Percentiles rank a stretch among this genome's conserved stretches.
phyloP scores from a whole-genome alignment of 2,797 vertebrate genomes.

The Oreonectes daqikongensis region DNA sequence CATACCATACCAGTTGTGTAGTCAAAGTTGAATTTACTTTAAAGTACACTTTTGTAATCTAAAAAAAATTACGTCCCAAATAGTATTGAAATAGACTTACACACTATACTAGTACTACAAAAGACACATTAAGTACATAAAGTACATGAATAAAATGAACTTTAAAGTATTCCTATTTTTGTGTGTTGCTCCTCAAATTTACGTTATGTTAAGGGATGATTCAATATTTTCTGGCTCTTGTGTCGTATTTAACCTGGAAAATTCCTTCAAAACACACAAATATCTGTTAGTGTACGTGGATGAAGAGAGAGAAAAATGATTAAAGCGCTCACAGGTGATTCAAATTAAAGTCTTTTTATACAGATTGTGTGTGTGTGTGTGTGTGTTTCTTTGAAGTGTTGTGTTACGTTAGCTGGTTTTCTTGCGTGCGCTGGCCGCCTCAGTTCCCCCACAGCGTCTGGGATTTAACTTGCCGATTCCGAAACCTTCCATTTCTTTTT shows the following conservation, averaged over 20 bases:
- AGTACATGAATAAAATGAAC: too few species aligned
- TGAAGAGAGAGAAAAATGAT: constrained; percentile 4
- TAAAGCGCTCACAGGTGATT: constrained; percentile 32
- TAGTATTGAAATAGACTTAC: too few species aligned
- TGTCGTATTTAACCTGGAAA: neutral
- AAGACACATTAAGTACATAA: too few species aligned
- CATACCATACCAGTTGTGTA: too few species aligned
- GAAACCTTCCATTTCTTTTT: constrained; percentile 41
- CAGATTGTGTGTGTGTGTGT: constrained; percentile 19
- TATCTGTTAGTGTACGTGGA: neutral
- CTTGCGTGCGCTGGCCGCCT: constrained; percentile 5
- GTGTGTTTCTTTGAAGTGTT: constrained; percentile 42
- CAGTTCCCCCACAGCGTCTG: constrained; percentile 31
- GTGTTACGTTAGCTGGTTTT: constrained; percentile 4
- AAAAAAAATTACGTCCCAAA: too few species aligned
- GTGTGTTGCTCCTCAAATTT: too few species aligned
- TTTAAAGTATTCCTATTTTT: too few species aligned
- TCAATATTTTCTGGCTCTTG: neutral
- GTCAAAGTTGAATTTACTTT: too few species aligned
- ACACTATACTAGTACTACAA: too few species aligned
- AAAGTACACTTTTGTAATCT: too few species aligned
- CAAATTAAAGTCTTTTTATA: constrained; percentile 24
- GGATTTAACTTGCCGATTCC: constrained; percentile 28
- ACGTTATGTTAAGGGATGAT: neutral
- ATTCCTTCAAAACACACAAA: neutral